Evolutionary conservation across 2,797 vertebrate species (phyloP), one percentile per base, ranked within the genome.

Genomic region (Sphaeramia orbicularis): DNA sequence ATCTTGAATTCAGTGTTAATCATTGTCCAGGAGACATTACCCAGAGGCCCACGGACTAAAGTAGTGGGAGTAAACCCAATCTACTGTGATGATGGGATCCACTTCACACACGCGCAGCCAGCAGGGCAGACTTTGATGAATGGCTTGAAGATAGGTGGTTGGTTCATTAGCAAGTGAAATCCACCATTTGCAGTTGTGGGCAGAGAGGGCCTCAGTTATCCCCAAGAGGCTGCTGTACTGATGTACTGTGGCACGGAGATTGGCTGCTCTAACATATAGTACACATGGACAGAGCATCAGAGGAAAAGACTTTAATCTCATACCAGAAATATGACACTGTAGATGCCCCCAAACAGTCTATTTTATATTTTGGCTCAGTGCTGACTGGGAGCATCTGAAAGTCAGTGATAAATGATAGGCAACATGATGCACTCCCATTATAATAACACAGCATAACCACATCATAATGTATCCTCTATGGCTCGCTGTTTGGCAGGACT

Each of bases 161-260:
- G 55, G 38, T 76, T 87, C 79, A 91, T 91, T 89, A 91, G 80
- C 88, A 89, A 89, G 87, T 87, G 62, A 91, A 89, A 91, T 81
- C 74, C 74, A 63, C 10, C 62, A 56, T 45, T 76, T 82, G 71
- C 71, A 56, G 69, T 57, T 65, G 69, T 61, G 74, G 74, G 75
- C 55, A 65, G 82, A 66, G 21, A 53, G 50, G 70, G 49, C 66
- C 19, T 51, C 30, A n/a, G 50, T 74, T 72, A 60, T 78, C 44
- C 75, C 72, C 74, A 27, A 58, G 68, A 80, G 79, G 66, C 71
- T 60, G 52, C 58, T 53, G 4, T 32, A 41, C 60, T 62, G 69
- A 62, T 69, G 65, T 21, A 10, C 42, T 16, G 10, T 21, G 41
- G 42, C 27, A 59, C 36, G 40, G 47, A 63, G 45, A 16, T 21